Percentiles rank a stretch among this genome's conserved stretches.
phyloP scores from a whole-genome alignment of 1,140 invertebrate species.

The Macrobrachium nipponense region DNA sequence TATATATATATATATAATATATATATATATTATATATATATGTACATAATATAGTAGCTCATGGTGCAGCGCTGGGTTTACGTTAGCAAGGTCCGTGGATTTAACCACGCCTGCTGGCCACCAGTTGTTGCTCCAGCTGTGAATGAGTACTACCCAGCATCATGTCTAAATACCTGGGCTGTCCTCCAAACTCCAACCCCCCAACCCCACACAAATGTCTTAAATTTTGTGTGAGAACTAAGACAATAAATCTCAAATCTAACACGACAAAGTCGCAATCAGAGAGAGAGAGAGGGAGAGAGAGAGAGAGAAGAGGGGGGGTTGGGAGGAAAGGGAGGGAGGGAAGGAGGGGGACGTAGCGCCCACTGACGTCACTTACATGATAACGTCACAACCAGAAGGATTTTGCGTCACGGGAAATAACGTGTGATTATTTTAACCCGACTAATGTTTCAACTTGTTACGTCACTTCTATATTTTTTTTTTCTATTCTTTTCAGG shows the following conservation, averaged over 20 bases:
- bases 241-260: neutral
- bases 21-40: too few relatives aligned
- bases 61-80: too few relatives aligned
- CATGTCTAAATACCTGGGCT: too few relatives aligned
- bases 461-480: neutral
- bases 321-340: neutral
- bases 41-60: too few relatives aligned
- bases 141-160: too few relatives aligned
- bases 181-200: too few relatives aligned
- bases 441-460: slow-evolving; percentile 6
- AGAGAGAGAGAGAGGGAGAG: slow-evolving; percentile 20
- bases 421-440: neutral
- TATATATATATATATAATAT: too few relatives aligned
- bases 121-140: too few relatives aligned
- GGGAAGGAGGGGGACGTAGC: neutral
- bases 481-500: neutral
- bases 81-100: too few relatives aligned
- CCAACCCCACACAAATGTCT: too few relatives aligned
- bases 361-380: neutral
- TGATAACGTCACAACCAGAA: neutral
- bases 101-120: too few relatives aligned
- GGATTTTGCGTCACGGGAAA: neutral
- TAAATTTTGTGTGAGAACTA: too few relatives aligned
- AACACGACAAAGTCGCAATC: neutral
- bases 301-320: neutral